Conservation (phyloP, 2,113 vertebrate species). For the Muntiacus reevesi region DNA sequence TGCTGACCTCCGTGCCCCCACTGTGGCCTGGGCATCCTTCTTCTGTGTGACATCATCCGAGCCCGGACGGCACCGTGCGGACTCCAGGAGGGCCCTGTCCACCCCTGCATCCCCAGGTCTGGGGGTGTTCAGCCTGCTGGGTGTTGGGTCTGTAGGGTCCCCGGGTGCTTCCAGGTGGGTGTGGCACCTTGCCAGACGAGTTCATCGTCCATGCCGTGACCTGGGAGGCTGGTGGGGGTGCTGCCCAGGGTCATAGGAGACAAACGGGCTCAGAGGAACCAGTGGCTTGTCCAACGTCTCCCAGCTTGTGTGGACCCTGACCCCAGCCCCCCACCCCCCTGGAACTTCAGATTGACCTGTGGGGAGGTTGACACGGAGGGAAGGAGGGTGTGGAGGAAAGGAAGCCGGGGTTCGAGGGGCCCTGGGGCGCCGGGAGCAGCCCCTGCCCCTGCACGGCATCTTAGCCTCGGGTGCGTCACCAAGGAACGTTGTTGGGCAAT, state of each 20-base stretch:
- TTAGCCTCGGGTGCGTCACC: background rate
- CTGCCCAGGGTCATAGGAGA: background rate
- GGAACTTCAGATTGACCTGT: background rate
- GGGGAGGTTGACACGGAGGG: background rate
- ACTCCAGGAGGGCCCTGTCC: background rate
- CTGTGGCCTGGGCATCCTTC: background rate
- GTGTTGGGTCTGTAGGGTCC: background rate
- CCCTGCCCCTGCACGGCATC: background rate
- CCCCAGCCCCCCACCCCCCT: background rate
- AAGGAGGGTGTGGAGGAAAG: background rate
- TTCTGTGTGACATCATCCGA: background rate
- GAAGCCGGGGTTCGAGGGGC: background rate
- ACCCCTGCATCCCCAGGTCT: background rate
- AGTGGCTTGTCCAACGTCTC: background rate
- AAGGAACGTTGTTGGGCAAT: background rate
- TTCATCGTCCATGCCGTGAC: background rate
- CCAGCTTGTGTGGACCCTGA: background rate
- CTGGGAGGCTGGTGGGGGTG: background rate
- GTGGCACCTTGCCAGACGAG: background rate
- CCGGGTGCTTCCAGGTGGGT: background rate
- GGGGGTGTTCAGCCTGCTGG: background rate
- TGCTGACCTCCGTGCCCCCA: fast-evolving
- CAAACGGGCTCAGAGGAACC: background rate
- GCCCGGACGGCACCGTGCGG: fast-evolving
- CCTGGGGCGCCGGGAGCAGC: background rate